Conservation (phyloP, 2,797 vertebrate species). For the Gymnopithys bicolor region DNA sequence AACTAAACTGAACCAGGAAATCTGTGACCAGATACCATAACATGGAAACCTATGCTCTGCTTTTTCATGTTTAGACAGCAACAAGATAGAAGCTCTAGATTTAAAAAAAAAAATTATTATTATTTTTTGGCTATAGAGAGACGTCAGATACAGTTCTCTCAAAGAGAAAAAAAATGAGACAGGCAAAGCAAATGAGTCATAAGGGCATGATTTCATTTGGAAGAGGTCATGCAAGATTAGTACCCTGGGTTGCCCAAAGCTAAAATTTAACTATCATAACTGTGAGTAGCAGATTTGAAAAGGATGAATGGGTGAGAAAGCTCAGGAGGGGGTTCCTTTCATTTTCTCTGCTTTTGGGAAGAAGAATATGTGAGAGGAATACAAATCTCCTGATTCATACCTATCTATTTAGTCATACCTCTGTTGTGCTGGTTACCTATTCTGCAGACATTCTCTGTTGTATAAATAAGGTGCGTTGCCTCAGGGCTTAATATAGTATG, state of each 20-base stretch:
- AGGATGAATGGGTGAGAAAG: conserved; percentile 41
- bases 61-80: background rate
- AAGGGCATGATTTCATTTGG: conserved; percentile 23
- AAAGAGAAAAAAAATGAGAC: background rate
- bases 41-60: background rate
- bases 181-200: conserved; percentile 31
- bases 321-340: conserved; percentile 42
- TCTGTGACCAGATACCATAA: background rate
- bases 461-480: conserved; percentile 64
- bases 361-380: conserved; percentile 30
- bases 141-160: background rate
- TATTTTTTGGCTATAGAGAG: background rate
- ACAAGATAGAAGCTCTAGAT: background rate
- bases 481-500: conserved; percentile 53
- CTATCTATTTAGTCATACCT: conserved; percentile 63
- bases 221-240: conserved; percentile 29
- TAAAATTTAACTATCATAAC: conserved; percentile 55
- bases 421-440: conserved; percentile 62
- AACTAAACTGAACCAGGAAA: background rate
- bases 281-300: conserved; percentile 23
- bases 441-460: conserved; percentile 44
- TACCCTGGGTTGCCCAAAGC: background rate
- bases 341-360: conserved; percentile 52
- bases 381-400: conserved; percentile 48
- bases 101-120: background rate